Evolutionary conservation across 2,888 invertebrate genomes (phyloP).

Genomic region (Gymnocheta viridis): DNA sequence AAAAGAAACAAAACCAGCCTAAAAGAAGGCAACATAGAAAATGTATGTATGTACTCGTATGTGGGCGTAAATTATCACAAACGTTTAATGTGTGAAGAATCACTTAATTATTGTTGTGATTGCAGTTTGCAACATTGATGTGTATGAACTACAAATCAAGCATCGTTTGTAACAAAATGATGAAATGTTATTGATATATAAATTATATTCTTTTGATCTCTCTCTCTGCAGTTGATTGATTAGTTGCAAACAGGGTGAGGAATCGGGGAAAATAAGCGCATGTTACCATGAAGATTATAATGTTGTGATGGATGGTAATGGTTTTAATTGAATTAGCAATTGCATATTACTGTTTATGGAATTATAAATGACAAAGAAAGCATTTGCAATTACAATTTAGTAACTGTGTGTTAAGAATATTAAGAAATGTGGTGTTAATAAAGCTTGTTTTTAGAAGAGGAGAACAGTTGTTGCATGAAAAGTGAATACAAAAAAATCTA

Average conservation of each 20-base stretch:
- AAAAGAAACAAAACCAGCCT: constrained; percentile 27
- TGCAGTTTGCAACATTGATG: constrained; percentile 1
- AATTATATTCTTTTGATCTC: constrained; percentile 61
- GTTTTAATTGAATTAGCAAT: constrained; percentile 65
- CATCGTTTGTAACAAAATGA: constrained; percentile 22
- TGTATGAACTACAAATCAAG: not conserved
- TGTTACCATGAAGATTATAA: constrained; percentile 54
- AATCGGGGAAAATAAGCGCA: constrained; percentile 1
- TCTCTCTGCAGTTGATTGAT: constrained; percentile 68
- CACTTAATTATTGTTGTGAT: constrained; percentile 46
- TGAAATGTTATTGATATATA: constrained; percentile 42
- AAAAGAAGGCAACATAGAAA: constrained; percentile 50
- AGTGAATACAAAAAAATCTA: no score
- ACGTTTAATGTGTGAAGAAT: constrained; percentile 6
- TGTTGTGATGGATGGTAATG: constrained; percentile 62
- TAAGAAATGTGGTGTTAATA: no score
- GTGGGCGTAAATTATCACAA: constrained; percentile 66
- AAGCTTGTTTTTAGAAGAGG: no score
- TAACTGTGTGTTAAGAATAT: not conserved
- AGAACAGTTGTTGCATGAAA: no score
- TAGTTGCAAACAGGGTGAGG: constrained; percentile 36
- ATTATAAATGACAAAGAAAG: constrained; percentile 22
- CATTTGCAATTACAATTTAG: constrained; percentile 1
- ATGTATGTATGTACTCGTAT: no score
- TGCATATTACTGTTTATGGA: constrained; percentile 26